phyloP scores from a whole-genome alignment of 2,113 vertebrate genomes.

The Chloropsis cyanopogon region DNA sequence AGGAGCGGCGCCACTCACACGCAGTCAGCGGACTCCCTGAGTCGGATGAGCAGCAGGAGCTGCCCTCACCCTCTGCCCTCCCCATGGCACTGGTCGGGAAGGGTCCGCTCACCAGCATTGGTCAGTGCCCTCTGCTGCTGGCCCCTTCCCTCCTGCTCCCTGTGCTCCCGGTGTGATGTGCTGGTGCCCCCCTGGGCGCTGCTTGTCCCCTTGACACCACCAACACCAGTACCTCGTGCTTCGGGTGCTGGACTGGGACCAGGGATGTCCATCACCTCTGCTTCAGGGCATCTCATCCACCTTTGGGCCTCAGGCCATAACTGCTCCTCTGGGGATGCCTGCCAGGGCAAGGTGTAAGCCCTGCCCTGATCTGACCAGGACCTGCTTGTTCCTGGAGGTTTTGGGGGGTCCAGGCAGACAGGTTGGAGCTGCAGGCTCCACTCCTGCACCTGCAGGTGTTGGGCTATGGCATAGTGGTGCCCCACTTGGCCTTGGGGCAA shows the following conservation, averaged over 20 bases:
- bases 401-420: neutral
- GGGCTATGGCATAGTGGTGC: neutral
- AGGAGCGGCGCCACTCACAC: slow-evolving; percentile 90
- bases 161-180: fast-evolving
- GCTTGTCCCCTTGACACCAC: neutral
- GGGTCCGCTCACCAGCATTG: slow-evolving; percentile 80
- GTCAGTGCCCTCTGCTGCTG: slow-evolving; percentile 64
- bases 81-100: slow-evolving; percentile 81
- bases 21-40: slow-evolving; percentile 78
- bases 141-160: neutral
- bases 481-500: neutral
- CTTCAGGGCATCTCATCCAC: neutral
- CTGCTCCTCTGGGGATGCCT: neutral
- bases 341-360: neutral
- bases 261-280: neutral
- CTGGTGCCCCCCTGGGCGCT: neutral
- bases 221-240: neutral
- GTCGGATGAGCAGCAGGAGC: slow-evolving; percentile 76
- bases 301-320: neutral
- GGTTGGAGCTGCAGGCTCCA: neutral
- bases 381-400: neutral
- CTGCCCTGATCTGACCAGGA: neutral
- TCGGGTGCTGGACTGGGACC: neutral
- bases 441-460: neutral
- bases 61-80: slow-evolving; percentile 83